Percentiles rank a stretch among this genome's conserved stretches.
phyloP scores from a whole-genome alignment of 1,140 invertebrate genomes.

The Patella vulgata region DNA sequence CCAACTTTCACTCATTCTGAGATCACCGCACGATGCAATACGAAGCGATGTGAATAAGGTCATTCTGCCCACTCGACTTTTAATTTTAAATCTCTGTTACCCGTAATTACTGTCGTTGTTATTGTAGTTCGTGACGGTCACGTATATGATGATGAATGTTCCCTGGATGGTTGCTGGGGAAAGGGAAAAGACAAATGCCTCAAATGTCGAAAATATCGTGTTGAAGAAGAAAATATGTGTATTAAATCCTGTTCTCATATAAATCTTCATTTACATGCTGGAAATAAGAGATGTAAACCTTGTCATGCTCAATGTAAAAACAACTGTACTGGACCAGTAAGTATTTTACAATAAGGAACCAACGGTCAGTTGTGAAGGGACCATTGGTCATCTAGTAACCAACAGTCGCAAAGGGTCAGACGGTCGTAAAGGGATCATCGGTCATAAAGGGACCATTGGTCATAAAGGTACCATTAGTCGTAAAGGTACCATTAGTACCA shows the following conservation, averaged over 20 bases:
- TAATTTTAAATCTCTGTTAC: no score
- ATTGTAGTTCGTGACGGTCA: no score
- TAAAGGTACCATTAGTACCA: no score
- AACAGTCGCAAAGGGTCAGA: no score
- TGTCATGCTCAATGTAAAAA: conserved; percentile 89
- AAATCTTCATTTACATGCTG: conserved; percentile 82
- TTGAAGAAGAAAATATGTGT: conserved; percentile 71
- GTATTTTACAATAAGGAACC: conserved; percentile 42
- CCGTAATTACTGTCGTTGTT: no score
- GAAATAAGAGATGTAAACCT: conserved; percentile 79
- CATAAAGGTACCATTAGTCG: no score
- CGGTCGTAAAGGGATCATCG: no score
- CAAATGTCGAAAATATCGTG: conserved; percentile 84
- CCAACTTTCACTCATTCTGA: background rate
- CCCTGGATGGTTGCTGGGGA: conserved; percentile 92
- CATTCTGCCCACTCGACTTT: no score
- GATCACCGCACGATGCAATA: background rate
- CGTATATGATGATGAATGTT: conserved; percentile 90
- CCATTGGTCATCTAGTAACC: no score
- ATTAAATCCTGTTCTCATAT: conserved; percentile 37
- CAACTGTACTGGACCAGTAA: conserved; percentile 81
- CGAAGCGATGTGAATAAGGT: conserved; percentile 4
- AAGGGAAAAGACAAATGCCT: conserved; percentile 89
- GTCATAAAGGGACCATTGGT: no score
- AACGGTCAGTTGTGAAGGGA: no score